These are phyloP conservation scores for Eristalis tenax DNA, from an alignment of 2,888 invertebrate genomes.

Conservation along the genomic window DNA sequence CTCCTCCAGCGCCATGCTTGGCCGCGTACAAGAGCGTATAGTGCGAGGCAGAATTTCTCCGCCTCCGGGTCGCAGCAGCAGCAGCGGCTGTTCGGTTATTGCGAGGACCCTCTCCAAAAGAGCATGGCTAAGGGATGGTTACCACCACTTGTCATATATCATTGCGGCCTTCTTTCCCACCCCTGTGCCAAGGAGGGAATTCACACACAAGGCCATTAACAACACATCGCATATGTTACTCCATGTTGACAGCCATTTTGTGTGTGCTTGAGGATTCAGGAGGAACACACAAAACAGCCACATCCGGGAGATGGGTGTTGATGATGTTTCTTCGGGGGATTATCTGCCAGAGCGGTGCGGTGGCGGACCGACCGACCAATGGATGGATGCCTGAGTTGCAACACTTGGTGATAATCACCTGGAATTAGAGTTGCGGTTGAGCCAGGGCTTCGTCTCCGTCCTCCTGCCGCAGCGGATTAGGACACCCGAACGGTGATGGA, in stretches of 20 bases:
- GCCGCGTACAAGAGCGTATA: neutral
- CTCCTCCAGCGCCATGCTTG: slow-evolving; percentile 2
- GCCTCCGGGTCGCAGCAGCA: slow-evolving; percentile 50
- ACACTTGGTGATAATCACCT: slow-evolving; percentile 71
- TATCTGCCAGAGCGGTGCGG: slow-evolving; percentile 29
- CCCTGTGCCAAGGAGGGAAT: slow-evolving; percentile 51
- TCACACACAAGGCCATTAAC: slow-evolving; percentile 70
- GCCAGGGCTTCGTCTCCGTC: slow-evolving; percentile 28
- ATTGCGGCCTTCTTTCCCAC: slow-evolving; percentile 63
- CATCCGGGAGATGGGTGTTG: slow-evolving; percentile 68
- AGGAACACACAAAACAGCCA: slow-evolving; percentile 26
- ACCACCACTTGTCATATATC: slow-evolving; percentile 66
- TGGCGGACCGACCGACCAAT: slow-evolving; percentile 43
- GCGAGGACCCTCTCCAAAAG: neutral
- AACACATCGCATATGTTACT: slow-evolving; percentile 71
- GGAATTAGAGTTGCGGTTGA: slow-evolving; percentile 65
- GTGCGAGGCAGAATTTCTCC: slow-evolving; percentile 35
- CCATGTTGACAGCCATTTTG: slow-evolving; percentile 72
- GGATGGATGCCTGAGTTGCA: slow-evolving; percentile 30
- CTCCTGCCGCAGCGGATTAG: slow-evolving; percentile 46
- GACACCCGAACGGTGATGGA: slow-evolving; percentile 57
- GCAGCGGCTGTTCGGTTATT: slow-evolving; percentile 28
- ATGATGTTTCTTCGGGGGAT: slow-evolving; percentile 51
- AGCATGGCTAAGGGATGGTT: slow-evolving; percentile 61
- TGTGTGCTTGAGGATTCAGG: slow-evolving; percentile 8